Evolutionary conservation across 1,140 invertebrate species (phyloP).

Genomic region (Diuraphis noxia): DNA sequence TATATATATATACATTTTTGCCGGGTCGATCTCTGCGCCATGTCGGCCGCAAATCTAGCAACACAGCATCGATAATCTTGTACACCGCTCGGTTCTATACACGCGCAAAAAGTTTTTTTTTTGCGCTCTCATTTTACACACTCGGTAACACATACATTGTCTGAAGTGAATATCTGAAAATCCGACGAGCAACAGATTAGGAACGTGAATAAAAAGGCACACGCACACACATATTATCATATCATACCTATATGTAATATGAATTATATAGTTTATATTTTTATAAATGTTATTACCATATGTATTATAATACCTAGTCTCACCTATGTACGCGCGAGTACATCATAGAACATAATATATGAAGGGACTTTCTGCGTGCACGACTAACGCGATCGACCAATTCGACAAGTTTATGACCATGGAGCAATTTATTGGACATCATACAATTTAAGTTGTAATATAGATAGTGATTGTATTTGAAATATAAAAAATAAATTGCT

Average conservation of each 20-base stretch:
- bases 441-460: neutral
- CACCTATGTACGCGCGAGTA: neutral
- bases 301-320: neutral
- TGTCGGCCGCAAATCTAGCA: neutral
- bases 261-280: neutral
- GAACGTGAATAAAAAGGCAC: slow-evolving; percentile 20
- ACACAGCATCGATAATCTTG: slow-evolving; percentile 29
- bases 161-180: slow-evolving; percentile 50
- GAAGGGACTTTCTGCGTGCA: neutral
- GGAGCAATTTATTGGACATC: neutral
- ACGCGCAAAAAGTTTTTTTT: neutral
- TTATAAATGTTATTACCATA: neutral
- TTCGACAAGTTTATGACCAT: neutral
- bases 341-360: neutral
- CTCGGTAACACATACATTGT: slow-evolving; percentile 10
- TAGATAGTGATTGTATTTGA: neutral
- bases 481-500: neutral
- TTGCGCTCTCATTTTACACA: neutral
- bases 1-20: slow-evolving; percentile 29
- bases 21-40: slow-evolving; percentile 31
- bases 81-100: neutral
- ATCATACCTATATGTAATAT: neutral
- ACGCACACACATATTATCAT: neutral
- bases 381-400: neutral
- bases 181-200: slow-evolving; percentile 49